phyloP scores from a whole-genome alignment of 2,797 vertebrate genomes.

The Astyanax mexicanus region DNA sequence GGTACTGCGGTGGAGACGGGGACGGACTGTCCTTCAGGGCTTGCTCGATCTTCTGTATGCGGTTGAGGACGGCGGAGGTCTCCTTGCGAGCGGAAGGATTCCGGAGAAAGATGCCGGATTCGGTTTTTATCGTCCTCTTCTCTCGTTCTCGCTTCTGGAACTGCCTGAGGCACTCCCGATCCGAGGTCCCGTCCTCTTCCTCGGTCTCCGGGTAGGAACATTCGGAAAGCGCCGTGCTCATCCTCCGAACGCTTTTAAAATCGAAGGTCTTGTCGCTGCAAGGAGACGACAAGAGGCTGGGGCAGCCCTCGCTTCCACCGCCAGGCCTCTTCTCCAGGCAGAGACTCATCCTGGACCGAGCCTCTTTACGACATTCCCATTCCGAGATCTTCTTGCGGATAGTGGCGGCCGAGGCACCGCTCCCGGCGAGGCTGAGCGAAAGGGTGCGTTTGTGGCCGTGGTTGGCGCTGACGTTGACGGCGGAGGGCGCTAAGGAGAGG shows the following conservation, averaged over 20 bases:
- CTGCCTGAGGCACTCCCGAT: conserved; percentile 84
- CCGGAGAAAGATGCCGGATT: conserved; percentile 82
- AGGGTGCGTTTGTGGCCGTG: conserved; percentile 80
- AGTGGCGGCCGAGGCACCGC: conserved; percentile 81
- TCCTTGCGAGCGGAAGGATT: conserved; percentile 86
- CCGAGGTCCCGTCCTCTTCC: conserved; percentile 87
- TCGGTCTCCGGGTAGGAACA: conserved; percentile 94
- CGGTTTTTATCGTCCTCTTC: conserved; percentile 78
- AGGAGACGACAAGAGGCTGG: conserved; percentile 90
- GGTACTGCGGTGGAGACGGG: conserved; percentile 87
- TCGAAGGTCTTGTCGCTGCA: conserved; percentile 95
- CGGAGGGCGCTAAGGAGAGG: conserved; percentile 80
- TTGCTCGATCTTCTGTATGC: conserved; percentile 98
- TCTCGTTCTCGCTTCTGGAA: conserved; percentile 79
- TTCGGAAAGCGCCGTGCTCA: conserved; percentile 97
- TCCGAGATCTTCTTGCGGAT: conserved; percentile 96
- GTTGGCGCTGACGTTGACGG: conserved; percentile 75
- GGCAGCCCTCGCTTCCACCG: conserved; percentile 89
- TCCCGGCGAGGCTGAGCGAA: conserved; percentile 77
- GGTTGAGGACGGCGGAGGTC: conserved; percentile 92
- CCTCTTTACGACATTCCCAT: conserved; percentile 93
- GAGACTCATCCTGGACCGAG: conserved; percentile 85
- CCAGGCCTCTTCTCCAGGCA: conserved; percentile 88
- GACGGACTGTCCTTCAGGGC: conserved; percentile 93
- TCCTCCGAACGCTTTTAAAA: conserved; percentile 92